phyloP scores from a whole-genome alignment of 2,888 invertebrate genomes.

The Dynastes grantii region DNA sequence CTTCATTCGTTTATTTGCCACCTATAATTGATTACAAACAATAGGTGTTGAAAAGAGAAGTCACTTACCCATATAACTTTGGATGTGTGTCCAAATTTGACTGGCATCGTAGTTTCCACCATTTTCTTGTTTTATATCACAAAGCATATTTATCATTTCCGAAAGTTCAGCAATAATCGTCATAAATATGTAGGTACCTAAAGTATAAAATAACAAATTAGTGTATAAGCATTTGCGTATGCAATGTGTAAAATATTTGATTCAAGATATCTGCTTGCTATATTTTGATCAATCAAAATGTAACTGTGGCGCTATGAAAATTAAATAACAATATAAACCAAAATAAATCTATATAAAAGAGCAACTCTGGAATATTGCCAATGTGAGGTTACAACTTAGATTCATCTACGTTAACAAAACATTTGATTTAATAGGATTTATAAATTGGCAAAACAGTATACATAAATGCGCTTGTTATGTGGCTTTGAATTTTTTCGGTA shows the following conservation, averaged over 20 bases:
- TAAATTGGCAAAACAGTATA: neutral
- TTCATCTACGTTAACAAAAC: neutral
- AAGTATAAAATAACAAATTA: neutral
- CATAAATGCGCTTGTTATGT: neutral
- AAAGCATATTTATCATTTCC: neutral
- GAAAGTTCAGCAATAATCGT: neutral
- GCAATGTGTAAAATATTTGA: neutral
- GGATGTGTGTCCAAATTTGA: too few species aligned
- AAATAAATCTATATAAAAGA: slow-evolving; percentile 13
- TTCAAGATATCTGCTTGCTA: neutral
- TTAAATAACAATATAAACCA: slow-evolving; percentile 31
- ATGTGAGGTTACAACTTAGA: neutral
- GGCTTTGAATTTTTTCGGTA: neutral
- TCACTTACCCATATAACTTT: too few species aligned
- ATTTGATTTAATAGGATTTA: neutral
- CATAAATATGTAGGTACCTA: neutral
- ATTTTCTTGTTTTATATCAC: too few species aligned
- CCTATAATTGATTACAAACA: too few species aligned
- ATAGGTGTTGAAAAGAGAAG: too few species aligned
- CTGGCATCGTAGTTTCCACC: too few species aligned
- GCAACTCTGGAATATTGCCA: slow-evolving; percentile 15
- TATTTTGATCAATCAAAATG: neutral
- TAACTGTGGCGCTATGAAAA: slow-evolving; percentile 1
- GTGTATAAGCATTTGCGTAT: neutral
- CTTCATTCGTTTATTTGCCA: too few species aligned